Base-by-base conservation (phyloP, 2,888 invertebrate species). In the Diogma glabrata region DNA sequence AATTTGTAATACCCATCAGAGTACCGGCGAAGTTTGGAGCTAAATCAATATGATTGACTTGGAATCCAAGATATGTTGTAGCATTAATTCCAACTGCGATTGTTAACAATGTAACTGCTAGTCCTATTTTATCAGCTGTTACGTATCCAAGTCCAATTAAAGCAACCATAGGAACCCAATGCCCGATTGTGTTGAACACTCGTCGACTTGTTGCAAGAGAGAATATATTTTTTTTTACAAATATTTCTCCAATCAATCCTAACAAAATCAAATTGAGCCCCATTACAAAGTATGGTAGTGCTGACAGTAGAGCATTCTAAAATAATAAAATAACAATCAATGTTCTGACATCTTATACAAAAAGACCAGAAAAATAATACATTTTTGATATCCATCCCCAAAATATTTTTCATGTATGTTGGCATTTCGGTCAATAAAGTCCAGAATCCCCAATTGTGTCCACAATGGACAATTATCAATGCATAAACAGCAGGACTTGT, bases 1-100 rank as follows among this genome's bases (percentile, higher is more conserved):
- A 82, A 64, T 90, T 90, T 2, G 87, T 87, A 58, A 90, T 80
- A 5, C 90, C 89, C 87, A 90, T 88, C 57, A 90, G 68, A 0
- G 84, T 81, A 23, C 89, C 89, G 3, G 89, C 85, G 64, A 82
- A 87, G 64, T 85, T 87, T 1, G 89, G 88, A 6, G 89, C 83
- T 49, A 91, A 71, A 70, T 91, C 90, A 55, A 91, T 84, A 61
- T 88, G 88, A 57, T 88, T 89, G 9, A 28, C 74, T 81, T 85
- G 78, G 63, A 81, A 86, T 3, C 88, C 88, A 43, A 82, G 79
- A 58, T 82, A 87, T 49, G 82, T 79, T 2, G 82, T 82, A 0
- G 85, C 80, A 59, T 88, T 87, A 3, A 84, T 73, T 0, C 86
- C 83, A 1, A 88, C 84, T 0, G 88, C 82, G 20, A 84, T 60